These are phyloP conservation scores for Parascotia fuliginaria DNA, from an alignment of 2,888 invertebrate species.

Conservation along the genomic window DNA sequence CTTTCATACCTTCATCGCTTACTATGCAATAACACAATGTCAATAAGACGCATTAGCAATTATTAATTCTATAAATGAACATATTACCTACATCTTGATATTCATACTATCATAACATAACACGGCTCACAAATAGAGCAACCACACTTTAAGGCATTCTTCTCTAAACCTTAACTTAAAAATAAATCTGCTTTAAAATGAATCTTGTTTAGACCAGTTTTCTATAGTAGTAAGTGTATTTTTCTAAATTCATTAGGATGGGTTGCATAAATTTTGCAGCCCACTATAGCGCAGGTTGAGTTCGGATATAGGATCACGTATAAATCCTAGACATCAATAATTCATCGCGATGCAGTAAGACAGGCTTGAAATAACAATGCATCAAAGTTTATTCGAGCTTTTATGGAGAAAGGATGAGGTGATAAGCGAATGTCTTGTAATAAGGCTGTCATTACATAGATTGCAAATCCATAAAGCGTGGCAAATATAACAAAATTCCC, in stretches of 20 bases:
- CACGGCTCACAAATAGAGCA: conserved; percentile 40
- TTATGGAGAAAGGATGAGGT: conserved; percentile 30
- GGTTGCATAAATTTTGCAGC: conserved; percentile 32
- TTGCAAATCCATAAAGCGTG: too few species aligned
- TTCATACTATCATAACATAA: conserved; percentile 52
- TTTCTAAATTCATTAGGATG: background rate
- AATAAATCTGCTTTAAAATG: background rate
- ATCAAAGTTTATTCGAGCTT: conserved; percentile 65
- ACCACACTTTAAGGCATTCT: background rate
- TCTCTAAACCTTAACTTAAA: too few species aligned
- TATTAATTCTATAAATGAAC: conserved; percentile 68
- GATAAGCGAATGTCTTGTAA: conserved; percentile 6
- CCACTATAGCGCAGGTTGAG: conserved; percentile 49
- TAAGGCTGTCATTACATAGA: background rate
- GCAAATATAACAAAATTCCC: too few species aligned
- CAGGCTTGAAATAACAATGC: conserved; percentile 79
- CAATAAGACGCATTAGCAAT: conserved; percentile 52
- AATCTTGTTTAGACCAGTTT: background rate
- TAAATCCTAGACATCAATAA: conserved; percentile 72
- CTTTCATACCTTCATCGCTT: background rate
- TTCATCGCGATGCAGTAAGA: conserved; percentile 70
- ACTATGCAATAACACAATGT: conserved; percentile 42
- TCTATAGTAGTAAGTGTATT: background rate
- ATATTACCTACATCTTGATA: conserved; percentile 60
- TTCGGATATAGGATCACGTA: conserved; percentile 71